Evolutionary conservation across 2,113 vertebrate genomes (phyloP), one percentile per base, ranked within the genome.

Genomic region (Saguinus midas): DNA sequence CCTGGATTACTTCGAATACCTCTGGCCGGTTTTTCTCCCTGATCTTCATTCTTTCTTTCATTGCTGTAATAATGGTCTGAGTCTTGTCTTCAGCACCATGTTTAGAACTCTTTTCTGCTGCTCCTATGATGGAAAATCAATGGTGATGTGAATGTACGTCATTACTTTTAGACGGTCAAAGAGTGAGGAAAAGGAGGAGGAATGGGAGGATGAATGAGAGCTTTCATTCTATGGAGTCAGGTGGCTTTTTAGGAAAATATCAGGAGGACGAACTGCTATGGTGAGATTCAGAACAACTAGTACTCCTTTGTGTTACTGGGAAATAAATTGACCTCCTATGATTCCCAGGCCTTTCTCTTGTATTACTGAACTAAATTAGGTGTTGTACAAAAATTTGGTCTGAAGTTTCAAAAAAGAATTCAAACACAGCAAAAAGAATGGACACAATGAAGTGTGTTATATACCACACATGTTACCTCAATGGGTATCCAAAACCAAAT

Each of bases 21-120:
- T 99, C 99, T 0, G 99, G 99, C 1, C 99, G 98, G 96, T 99
- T 99, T 98, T 99, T 99, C 98, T 99, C 99, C 45, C 99, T 98
- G 96, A 99, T 99, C 98, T 99, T 99, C 99, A 99, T 99, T 90
- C 99, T 99, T 96, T 99, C 99, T 96, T 99, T 99, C 99, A 99
- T 99, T 52, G 99, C 99, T 97, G 99, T 99, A 96, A 99, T 99
- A 95, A 99, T 99, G 95, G 99, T 99, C 97, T 99, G 99, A 55
- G 99, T 99, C 98, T 99, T 99, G 98, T 99, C 99, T 97, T 99
- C 99, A 0, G 99, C 99, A 3, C 99, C 99, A 8, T 99, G 99
- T 96, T 99, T 99, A 35, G 99, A 99, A 98, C 99, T 99, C 98
- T 99, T 99, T 98, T 99, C 99, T 83, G 99, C 99, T 2, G 99